A percentile compares a stretch with the other conserved stretches of the same genome.
These are phyloP conservation scores for Eucidaris tribuloides DNA, from an alignment of 35 echinoderm and acorn worm genomes.

Conservation along the genomic window DNA sequence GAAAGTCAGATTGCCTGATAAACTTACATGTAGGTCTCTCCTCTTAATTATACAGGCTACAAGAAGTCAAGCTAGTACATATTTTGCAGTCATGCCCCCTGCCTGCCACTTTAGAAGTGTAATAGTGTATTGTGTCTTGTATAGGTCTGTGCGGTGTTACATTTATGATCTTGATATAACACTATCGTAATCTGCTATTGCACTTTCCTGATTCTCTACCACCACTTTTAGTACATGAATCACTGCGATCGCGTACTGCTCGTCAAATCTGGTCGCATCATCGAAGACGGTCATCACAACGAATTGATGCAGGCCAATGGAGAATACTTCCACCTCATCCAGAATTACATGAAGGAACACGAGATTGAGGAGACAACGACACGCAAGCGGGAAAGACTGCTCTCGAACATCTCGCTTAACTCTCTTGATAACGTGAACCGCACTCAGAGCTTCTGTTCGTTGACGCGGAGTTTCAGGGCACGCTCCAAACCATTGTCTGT, in stretches of 20 bases:
- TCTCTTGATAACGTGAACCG: not conserved
- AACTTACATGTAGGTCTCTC: too few species aligned
- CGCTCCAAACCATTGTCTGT: not conserved
- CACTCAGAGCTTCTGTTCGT: not conserved
- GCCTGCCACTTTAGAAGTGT: too few species aligned
- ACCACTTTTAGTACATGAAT: constrained; percentile 55
- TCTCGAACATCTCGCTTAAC: constrained; percentile 5
- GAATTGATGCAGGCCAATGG: constrained; percentile 45
- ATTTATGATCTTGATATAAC: too few species aligned
- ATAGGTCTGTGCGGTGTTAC: too few species aligned
- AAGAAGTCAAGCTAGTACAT: too few species aligned
- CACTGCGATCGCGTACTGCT: constrained; percentile 68
- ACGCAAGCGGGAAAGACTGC: not conserved
- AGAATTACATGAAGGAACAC: constrained; percentile 47
- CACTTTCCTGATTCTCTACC: too few species aligned
- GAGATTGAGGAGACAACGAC: not conserved
- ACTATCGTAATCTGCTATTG: too few species aligned
- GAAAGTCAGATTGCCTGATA: too few species aligned
- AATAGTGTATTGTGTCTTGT: too few species aligned
- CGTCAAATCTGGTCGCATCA: constrained; percentile 62
- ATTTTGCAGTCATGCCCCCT: too few species aligned
- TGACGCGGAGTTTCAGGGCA: not conserved
- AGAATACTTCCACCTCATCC: constrained; percentile 63
- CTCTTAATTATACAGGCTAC: too few species aligned
- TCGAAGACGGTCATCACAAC: constrained; percentile 58